Base-by-base conservation (phyloP, 2,113 vertebrate genomes). In the Odobenus rosmarus region DNA sequence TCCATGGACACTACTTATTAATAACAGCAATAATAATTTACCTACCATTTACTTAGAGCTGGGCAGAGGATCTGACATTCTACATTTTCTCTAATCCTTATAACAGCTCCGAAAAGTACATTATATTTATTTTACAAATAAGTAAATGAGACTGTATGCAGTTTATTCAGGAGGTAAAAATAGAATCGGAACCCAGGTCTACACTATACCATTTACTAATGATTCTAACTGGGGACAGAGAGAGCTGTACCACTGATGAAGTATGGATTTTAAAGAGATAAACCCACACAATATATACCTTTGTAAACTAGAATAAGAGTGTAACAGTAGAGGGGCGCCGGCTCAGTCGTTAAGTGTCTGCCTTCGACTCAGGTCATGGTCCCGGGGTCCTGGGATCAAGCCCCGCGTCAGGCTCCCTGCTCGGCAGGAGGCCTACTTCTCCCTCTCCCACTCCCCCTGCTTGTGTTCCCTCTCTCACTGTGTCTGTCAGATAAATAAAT, bases 91-190 rank as follows among this genome's bases (percentile, higher is more conserved):
- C 77, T 76, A 95, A 95, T 16, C 72, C 23, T 64, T 94, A 4
- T 12, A 67, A 51, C 10, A 94, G 33, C 14, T 85, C 55, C 80
- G 46, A 39, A 94, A 92, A 88, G 55, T 28, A 93, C 1, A 84
- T 5, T 55, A 36, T 69, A 88, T 55, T 89, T 91, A 86, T 59
- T 91, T 96, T 57, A 90, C 16, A 94, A 42, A 59, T 91, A 51
- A 95, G 31, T 72, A 88, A 49, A 79, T 69, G 36, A 81, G 6
- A 90, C 49, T 36, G 49, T 26, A 87, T 61, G 26, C 13, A 87
- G 49, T 64, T 85, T 77, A 93, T 28, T 96, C 11, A 93, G 80
- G 31, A n/a, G 9, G 9, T 83, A n/a, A 90, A 91, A 62, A 91
- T 0, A 93, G 85, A 95, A 96, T 89, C 1, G 86, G 42, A 96